phyloP scores from a whole-genome alignment of 2,888 invertebrate species.

The Aricia artaxerxes region DNA sequence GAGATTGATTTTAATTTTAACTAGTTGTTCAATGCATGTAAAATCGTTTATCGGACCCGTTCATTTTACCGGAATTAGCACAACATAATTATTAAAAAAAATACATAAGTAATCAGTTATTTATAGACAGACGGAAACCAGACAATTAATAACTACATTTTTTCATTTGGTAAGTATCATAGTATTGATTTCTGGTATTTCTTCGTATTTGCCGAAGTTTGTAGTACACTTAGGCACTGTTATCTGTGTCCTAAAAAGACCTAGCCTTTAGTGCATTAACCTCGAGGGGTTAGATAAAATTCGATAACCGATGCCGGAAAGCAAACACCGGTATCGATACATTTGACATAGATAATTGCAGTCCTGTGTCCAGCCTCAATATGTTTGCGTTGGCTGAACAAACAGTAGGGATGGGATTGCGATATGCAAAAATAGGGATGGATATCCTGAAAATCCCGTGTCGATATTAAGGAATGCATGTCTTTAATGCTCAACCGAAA shows the following conservation, averaged over 20 bases:
- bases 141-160: no score
- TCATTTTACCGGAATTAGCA: neutral
- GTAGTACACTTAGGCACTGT: neutral
- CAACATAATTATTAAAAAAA: no score
- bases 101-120: no score
- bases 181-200: no score
- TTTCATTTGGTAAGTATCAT: no score
- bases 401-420: constrained; percentile 10
- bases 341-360: constrained; percentile 33
- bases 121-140: no score
- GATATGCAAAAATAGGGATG: neutral
- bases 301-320: constrained; percentile 30
- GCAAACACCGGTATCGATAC: constrained; percentile 32
- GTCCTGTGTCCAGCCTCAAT: constrained; percentile 37
- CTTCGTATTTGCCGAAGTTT: neutral
- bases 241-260: neutral
- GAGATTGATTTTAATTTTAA: neutral
- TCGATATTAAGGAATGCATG: neutral
- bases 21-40: neutral
- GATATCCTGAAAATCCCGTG: neutral
- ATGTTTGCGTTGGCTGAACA: constrained; percentile 36
- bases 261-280: constrained; percentile 28
- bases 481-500: no score
- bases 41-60: neutral
- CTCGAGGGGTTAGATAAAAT: constrained; percentile 31